Conservation (phyloP, 1,140 invertebrate genomes). For the Drosophila murphyi region DNA sequence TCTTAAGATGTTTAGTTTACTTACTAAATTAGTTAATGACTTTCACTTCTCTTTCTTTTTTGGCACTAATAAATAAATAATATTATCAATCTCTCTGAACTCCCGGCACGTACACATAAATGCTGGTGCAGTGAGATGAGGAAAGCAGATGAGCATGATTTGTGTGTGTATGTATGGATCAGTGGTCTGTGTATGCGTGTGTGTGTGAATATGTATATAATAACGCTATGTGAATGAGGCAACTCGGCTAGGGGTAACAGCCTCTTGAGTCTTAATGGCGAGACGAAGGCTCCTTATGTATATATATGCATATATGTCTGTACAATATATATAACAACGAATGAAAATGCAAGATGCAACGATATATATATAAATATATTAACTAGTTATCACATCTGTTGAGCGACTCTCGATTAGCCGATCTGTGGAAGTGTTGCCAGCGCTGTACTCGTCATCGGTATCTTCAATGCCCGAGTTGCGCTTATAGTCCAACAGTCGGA, state of each 20-base stretch:
- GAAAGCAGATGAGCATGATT: conserved; percentile 42
- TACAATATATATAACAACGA: conserved; percentile 35
- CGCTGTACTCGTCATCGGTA: conserved; percentile 2
- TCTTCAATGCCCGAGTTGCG: conserved; percentile 51
- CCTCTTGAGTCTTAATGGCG: conserved; percentile 51
- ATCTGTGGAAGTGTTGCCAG: conserved; percentile 33
- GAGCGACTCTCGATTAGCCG: conserved; percentile 48
- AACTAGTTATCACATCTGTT: conserved; percentile 75
- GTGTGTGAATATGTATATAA: conserved; percentile 4
- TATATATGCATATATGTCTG: conserved; percentile 6
- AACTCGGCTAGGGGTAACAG: conserved; percentile 13
- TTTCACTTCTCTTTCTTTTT: conserved; percentile 46
- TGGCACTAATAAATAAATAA: conserved; percentile 80
- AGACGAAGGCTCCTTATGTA: conserved; percentile 8
- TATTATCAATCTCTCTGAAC: conserved; percentile 72
- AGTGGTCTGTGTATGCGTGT: conserved; percentile 5
- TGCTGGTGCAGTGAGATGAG: conserved; percentile 38
- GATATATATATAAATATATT: conserved; percentile 64
- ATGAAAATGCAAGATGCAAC: conserved; percentile 49
- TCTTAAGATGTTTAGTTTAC: conserved; percentile 43
- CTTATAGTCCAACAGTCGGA: conserved; percentile 67
- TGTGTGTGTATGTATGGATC: conserved; percentile 19
- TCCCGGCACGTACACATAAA: conserved; percentile 2
- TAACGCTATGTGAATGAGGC: conserved; percentile 14
- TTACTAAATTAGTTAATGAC: conserved; percentile 71